Conservation (phyloP, 1,140 invertebrate species). For the Drosophila auraria region DNA sequence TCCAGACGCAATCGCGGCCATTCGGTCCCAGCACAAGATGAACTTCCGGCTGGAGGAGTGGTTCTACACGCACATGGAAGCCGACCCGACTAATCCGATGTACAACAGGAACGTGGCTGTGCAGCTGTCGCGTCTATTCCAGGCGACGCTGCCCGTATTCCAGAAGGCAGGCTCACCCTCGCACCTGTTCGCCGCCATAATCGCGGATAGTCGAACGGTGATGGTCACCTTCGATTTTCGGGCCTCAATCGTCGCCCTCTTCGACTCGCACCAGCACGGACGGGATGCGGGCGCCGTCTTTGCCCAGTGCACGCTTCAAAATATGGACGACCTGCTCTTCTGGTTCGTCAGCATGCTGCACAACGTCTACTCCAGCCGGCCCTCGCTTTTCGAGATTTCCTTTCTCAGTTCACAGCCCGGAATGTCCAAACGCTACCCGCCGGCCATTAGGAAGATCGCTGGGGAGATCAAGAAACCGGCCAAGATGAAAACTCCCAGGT, state of each 20-base stretch:
- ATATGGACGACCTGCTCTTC: slow-evolving; percentile 72
- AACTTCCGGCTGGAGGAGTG: slow-evolving; percentile 80
- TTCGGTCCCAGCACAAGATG: slow-evolving; percentile 69
- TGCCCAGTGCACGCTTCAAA: slow-evolving; percentile 68
- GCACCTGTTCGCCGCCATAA: slow-evolving; percentile 76
- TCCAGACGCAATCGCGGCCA: slow-evolving; percentile 76
- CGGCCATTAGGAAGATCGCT: slow-evolving; percentile 70
- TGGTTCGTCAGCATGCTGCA: slow-evolving; percentile 81
- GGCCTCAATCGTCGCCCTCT: slow-evolving; percentile 69
- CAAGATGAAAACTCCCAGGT: slow-evolving; percentile 29
- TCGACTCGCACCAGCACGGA: slow-evolving; percentile 81
- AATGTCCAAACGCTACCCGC: slow-evolving; percentile 71
- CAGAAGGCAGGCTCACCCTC: slow-evolving; percentile 54
- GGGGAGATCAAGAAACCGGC: slow-evolving; percentile 60
- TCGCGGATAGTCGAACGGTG: slow-evolving; percentile 80
- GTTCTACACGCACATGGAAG: slow-evolving; percentile 83
- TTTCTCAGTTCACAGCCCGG: slow-evolving; percentile 75
- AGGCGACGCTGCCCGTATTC: slow-evolving; percentile 69
- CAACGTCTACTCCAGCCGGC: slow-evolving; percentile 76
- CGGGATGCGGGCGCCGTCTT: slow-evolving; percentile 76
- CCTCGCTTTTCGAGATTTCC: slow-evolving; percentile 74
- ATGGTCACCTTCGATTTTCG: slow-evolving; percentile 78
- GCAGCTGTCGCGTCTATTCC: slow-evolving; percentile 69
- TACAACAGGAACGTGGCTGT: slow-evolving; percentile 73
- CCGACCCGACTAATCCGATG: slow-evolving; percentile 68